A percentile compares a stretch with the other conserved stretches of the same genome.
These are phyloP conservation scores for Limnephilus auricula DNA, from an alignment of 2,888 invertebrate genomes.

Conservation along the genomic window DNA sequence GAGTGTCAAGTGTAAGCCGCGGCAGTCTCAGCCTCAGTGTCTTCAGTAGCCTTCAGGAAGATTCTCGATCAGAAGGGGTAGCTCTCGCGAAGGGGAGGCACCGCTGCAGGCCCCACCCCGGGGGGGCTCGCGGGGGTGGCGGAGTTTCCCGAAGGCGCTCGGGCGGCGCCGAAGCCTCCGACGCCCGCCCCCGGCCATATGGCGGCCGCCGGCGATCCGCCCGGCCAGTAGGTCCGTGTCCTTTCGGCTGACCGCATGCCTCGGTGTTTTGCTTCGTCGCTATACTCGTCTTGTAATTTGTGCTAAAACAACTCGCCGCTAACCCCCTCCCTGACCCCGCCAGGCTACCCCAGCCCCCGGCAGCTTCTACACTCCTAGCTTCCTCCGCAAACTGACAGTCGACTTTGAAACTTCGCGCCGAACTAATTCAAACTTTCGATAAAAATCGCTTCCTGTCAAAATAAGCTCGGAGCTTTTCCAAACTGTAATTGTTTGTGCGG, in stretches of 20 bases:
- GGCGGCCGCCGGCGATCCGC: slow-evolving; percentile 63
- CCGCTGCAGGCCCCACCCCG: slow-evolving; percentile 61
- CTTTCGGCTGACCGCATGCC: slow-evolving; percentile 80
- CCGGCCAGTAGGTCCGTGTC: slow-evolving; percentile 77
- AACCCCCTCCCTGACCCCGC: slow-evolving; percentile 67
- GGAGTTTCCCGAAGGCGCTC: slow-evolving; percentile 53
- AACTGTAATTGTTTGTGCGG: neutral
- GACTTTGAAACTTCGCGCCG: slow-evolving; percentile 54
- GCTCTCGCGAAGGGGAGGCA: slow-evolving; percentile 55
- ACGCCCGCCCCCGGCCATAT: slow-evolving; percentile 64
- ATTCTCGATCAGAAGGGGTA: slow-evolving; percentile 50
- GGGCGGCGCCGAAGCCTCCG: slow-evolving; percentile 47
- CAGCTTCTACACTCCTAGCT: slow-evolving; percentile 53
- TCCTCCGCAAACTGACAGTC: slow-evolving; percentile 45
- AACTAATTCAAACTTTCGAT: slow-evolving; percentile 44
- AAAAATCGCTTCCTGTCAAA: slow-evolving; percentile 28
- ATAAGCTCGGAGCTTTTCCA: slow-evolving; percentile 15
- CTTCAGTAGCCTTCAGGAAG: slow-evolving; percentile 29
- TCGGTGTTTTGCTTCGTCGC: slow-evolving; percentile 79
- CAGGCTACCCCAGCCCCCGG: slow-evolving; percentile 47
- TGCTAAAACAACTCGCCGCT: slow-evolving; percentile 70
- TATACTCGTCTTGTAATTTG: slow-evolving; percentile 74
- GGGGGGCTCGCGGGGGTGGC: slow-evolving; percentile 58
- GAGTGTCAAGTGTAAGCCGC: slow-evolving; percentile 33
- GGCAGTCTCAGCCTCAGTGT: neutral